A percentile compares a stretch with the other conserved stretches of the same genome.
These are phyloP conservation scores for Lasioglossum vierecki DNA, from an alignment of 2,888 invertebrate species.

Conservation along the genomic window DNA sequence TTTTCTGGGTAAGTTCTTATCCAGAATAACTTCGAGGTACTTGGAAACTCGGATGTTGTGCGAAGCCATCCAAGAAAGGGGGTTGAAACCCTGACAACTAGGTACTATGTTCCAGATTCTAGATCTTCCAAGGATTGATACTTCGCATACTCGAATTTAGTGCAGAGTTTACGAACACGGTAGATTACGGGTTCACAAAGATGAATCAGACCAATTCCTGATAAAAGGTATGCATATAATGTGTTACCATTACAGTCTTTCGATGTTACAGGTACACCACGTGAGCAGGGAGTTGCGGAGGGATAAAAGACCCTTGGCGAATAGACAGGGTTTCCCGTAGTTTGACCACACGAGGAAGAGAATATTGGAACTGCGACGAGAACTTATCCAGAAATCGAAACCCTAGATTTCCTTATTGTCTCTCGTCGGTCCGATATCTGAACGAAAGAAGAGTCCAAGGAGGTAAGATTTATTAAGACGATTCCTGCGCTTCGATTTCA, in stretches of 20 bases:
- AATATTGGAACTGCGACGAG: not conserved
- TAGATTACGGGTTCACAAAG: not conserved
- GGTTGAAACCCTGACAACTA: not conserved
- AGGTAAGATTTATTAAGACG: not conserved
- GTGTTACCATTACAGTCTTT: not conserved
- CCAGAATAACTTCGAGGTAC: not conserved
- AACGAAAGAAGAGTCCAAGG: not conserved
- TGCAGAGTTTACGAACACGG: not conserved
- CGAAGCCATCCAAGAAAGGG: not conserved
- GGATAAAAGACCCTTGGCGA: not conserved
- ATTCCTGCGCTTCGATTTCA: conserved; percentile 25
- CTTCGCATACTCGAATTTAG: not conserved
- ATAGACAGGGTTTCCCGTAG: not conserved
- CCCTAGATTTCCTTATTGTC: not conserved
- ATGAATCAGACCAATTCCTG: not conserved
- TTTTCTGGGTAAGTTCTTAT: not conserved
- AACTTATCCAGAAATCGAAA: not conserved
- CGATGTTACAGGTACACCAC: not conserved
- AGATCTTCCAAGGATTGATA: not conserved
- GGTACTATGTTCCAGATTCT: not conserved
- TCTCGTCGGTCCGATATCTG: not conserved
- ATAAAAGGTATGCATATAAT: not conserved
- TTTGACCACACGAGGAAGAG: not conserved
- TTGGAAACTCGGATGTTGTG: not conserved
- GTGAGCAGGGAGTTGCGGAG: not conserved